phyloP scores from a whole-genome alignment of 2,888 invertebrate species.

The Polyommatus icarus region DNA sequence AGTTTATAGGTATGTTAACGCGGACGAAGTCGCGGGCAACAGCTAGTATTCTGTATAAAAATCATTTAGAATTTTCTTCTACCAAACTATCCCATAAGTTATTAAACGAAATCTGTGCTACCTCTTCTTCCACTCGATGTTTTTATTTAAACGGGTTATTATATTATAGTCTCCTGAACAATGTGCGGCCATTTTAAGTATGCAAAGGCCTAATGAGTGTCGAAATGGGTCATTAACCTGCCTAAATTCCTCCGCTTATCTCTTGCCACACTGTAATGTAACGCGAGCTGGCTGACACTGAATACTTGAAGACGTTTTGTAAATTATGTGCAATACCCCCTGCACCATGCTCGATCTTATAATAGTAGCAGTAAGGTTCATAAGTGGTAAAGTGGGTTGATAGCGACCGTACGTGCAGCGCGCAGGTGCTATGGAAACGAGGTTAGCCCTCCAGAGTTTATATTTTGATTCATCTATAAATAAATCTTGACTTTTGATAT shows the following conservation, averaged over 20 bases:
- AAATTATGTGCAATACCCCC: background rate
- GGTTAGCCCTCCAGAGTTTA: constrained; percentile 14
- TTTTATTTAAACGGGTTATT: too few relatives aligned
- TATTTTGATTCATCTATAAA: constrained; percentile 4
- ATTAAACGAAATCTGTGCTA: too few relatives aligned
- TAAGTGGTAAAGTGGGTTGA: background rate
- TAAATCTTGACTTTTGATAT: background rate
- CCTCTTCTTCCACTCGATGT: too few relatives aligned
- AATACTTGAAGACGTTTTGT: constrained; percentile 8
- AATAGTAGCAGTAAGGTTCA: background rate
- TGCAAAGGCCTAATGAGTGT: background rate
- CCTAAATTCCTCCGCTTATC: constrained; percentile 1
- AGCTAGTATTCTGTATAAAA: too few relatives aligned
- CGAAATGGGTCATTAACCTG: constrained; percentile 1
- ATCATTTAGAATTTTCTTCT: too few relatives aligned
- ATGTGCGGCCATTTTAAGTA: background rate
- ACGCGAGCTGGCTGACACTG: constrained; percentile 8
- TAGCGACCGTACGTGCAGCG: background rate
- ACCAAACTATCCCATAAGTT: too few relatives aligned
- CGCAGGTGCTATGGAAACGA: constrained; percentile 20
- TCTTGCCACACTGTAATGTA: constrained; percentile 9
- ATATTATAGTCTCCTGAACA: background rate
- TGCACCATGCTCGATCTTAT: background rate
- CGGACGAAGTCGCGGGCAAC: too few relatives aligned
- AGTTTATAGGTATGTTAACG: too few relatives aligned